Evolutionary conservation across 2,888 invertebrate species (phyloP).

Genomic region (Dynastes hyllus): DNA sequence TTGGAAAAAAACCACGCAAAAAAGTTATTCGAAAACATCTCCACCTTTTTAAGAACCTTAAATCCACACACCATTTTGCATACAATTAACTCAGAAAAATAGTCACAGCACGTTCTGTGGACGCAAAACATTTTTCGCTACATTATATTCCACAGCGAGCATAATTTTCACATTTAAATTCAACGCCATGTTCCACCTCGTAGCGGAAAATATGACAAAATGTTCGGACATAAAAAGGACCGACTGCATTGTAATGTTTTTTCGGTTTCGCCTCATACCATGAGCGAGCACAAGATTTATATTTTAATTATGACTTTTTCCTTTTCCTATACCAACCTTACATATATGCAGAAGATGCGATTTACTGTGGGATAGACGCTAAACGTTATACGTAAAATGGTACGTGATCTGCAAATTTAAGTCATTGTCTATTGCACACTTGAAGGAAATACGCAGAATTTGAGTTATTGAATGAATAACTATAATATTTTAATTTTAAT

Average conservation of each 20-base stretch:
- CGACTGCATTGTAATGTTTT: slow-evolving; percentile 14
- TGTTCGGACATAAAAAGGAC: background rate
- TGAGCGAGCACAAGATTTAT: slow-evolving; percentile 5
- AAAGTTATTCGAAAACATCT: too few relatives aligned
- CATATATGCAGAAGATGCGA: background rate
- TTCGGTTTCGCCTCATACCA: slow-evolving; percentile 1
- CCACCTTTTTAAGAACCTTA: too few relatives aligned
- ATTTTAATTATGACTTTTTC: slow-evolving; percentile 41
- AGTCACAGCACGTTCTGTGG: slow-evolving; percentile 10
- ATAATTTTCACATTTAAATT: slow-evolving; percentile 51
- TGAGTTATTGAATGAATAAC: too few relatives aligned
- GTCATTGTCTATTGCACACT: too few relatives aligned
- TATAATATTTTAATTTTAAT: too few relatives aligned
- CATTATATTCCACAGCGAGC: slow-evolving; percentile 7
- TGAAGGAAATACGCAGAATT: too few relatives aligned
- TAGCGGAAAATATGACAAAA: slow-evolving; percentile 32
- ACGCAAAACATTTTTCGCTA: slow-evolving; percentile 8
- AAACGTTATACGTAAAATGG: too few relatives aligned
- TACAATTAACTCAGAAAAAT: background rate
- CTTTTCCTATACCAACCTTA: background rate
- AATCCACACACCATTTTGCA: background rate
- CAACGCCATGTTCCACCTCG: slow-evolving; percentile 10
- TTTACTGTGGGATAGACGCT: slow-evolving; percentile 17
- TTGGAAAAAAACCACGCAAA: too few relatives aligned
- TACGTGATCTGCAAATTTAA: too few relatives aligned